Evolutionary conservation across 2,797 vertebrate species (phyloP).

Genomic region (Chaetodon trifasciatus): DNA sequence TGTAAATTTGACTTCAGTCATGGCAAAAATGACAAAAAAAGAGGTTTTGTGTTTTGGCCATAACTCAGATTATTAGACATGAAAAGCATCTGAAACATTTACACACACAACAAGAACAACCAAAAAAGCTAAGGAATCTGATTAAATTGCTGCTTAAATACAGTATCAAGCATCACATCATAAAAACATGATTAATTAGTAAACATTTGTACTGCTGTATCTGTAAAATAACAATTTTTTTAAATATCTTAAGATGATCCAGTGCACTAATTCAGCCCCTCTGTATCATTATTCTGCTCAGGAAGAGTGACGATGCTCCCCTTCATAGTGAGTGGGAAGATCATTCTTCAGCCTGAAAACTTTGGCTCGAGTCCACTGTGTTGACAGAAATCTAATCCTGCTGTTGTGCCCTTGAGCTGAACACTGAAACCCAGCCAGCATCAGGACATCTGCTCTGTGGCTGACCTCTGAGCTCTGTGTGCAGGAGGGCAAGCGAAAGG

Average conservation of each 20-base stretch:
- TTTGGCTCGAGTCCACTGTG: slow-evolving; percentile 31
- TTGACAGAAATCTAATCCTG: slow-evolving; percentile 37
- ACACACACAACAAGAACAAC: background rate
- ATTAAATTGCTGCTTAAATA: background rate
- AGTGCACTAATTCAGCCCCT: background rate
- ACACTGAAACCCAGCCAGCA: slow-evolving; percentile 33
- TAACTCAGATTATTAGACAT: background rate
- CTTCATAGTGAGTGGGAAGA: slow-evolving; percentile 16
- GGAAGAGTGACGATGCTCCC: slow-evolving; percentile 18
- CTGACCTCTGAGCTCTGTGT: slow-evolving; percentile 36
- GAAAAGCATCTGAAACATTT: background rate
- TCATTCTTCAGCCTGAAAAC: slow-evolving; percentile 35
- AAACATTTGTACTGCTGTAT: background rate
- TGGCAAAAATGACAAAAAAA: background rate
- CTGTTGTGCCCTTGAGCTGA: slow-evolving; percentile 57
- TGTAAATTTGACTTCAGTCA: slow-evolving; percentile 10
- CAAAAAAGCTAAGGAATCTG: background rate
- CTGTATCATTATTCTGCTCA: slow-evolving; percentile 31
- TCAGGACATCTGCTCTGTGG: slow-evolving; percentile 13
- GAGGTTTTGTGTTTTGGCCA: background rate
- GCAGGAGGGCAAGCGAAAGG: slow-evolving; percentile 1
- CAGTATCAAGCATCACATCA: background rate
- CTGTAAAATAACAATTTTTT: background rate
- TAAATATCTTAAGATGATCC: background rate
- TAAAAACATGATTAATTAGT: background rate